Conservation (phyloP, 2,113 vertebrate species). For the Ptilorrhoa leucosticta region DNA sequence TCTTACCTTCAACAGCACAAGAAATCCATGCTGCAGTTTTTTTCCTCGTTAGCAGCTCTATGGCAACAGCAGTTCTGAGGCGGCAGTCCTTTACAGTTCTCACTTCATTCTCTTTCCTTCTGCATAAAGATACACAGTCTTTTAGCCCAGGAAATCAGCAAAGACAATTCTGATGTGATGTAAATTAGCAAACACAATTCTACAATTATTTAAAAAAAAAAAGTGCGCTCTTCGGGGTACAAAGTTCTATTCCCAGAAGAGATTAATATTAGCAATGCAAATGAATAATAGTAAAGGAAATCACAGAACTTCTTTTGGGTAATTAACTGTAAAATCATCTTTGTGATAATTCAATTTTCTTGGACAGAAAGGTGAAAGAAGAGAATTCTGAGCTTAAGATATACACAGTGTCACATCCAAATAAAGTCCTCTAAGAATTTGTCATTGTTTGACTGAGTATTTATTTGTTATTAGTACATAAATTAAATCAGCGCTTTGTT, state of each 20-base stretch:
- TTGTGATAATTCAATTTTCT: neutral
- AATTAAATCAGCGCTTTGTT: neutral
- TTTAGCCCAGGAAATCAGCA: neutral
- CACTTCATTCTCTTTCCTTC: neutral
- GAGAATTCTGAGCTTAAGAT: neutral
- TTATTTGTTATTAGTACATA: neutral
- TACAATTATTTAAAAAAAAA: neutral
- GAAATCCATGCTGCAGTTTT: constrained; percentile 54
- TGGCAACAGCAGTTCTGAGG: constrained; percentile 44
- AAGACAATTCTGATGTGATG: neutral
- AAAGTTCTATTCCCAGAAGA: neutral
- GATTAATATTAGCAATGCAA: neutral
- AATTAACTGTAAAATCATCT: neutral
- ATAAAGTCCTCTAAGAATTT: neutral
- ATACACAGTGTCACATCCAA: neutral
- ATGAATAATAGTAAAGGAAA: neutral
- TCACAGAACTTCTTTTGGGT: neutral
- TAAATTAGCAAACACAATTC: neutral
- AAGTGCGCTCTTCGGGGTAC: neutral
- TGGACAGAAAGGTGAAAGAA: neutral
- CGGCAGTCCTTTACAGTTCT: neutral
- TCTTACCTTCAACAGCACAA: constrained; percentile 51
- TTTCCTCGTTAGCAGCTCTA: constrained; percentile 30
- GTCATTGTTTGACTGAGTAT: neutral
- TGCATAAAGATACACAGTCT: neutral